Evolutionary conservation across 1,140 invertebrate genomes (phyloP).

Genomic region (Bradysia coprophila): DNA sequence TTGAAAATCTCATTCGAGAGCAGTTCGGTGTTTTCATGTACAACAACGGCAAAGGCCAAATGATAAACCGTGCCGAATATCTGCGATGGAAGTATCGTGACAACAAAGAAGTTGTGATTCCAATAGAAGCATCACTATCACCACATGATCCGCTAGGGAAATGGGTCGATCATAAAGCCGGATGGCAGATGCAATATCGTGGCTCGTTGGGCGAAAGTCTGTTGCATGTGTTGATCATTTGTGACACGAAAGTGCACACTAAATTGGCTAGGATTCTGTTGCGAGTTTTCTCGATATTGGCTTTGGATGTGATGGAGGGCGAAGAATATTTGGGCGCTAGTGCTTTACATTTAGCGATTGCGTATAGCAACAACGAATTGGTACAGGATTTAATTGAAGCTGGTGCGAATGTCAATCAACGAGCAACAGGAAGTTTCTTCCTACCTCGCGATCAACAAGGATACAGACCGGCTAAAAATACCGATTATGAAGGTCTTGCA

Average conservation of each 20-base stretch:
- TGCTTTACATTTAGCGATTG: constrained; percentile 88
- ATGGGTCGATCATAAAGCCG: constrained; percentile 79
- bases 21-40: constrained; percentile 84
- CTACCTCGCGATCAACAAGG: constrained; percentile 78
- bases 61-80: constrained; percentile 80
- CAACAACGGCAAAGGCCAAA: constrained; percentile 65
- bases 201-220: constrained; percentile 88
- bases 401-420: constrained; percentile 77
- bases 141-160: constrained; percentile 65
- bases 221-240: constrained; percentile 87
- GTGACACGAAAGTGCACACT: constrained; percentile 58
- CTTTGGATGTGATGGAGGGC: constrained; percentile 88
- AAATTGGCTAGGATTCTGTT: constrained; percentile 70
- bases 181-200: constrained; percentile 93
- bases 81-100: constrained; percentile 85
- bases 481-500: constrained; percentile 88
- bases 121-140: constrained; percentile 61
- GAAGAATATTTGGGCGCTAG: constrained; percentile 94
- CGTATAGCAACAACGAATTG: constrained; percentile 90
- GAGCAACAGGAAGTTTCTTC: constrained; percentile 83
- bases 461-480: constrained; percentile 47
- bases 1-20: constrained; percentile 71
- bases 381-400: constrained; percentile 81
- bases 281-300: constrained; percentile 78
- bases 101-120: constrained; percentile 58